Base-by-base conservation (phyloP, 2,888 invertebrate genomes). In the Cecidostiba fungosa region DNA sequence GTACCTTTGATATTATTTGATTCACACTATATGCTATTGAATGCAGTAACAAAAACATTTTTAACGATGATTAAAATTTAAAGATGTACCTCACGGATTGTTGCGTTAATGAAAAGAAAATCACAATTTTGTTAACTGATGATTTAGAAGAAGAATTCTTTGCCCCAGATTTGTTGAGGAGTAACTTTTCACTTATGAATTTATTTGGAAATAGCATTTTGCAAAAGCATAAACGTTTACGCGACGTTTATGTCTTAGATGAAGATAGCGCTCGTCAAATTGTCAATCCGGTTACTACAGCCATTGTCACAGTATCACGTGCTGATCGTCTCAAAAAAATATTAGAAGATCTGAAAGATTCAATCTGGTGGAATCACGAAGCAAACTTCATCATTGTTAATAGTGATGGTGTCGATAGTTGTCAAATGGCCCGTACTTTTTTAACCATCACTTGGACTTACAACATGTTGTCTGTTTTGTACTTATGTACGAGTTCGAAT, bases 321-420 rank as follows among this genome's bases (percentile, higher is more conserved):
- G 8, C 16, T 19, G 0, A 19, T 76, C 19, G n/a, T 6, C n/a
- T 76, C 1, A 12, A 50, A 54, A 29, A 14, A 29, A 74, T 50
- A 47, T 19, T 74, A 19, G 32, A 74, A 50, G 50, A 54, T 5
- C 26, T 76, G 14, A 54, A 54, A 76, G 32, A 54, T 54, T 76
- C 74, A 3, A 36, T 76, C 14, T 76, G 74, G 74, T 76, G 74
- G 74, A 76, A 76, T 50, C 47, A 54, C 26, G 14, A 59, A 32
- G 59, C 59, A 36, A 10, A 10, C 12, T 54, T 59, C 2, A 23
- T 77, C 3, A 32, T 77, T n/a, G 54, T 54, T 50, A 59, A 77
- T 10, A 29, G 54, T 0, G 12, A 66, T 66, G 14, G 12, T 3
- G 1, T n/a, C 5, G 32, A n/a, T 76, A 12, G 8, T n/a, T 77